These are phyloP conservation scores for Metaphire vulgaris DNA, from an alignment of 1,140 invertebrate species.

Conservation along the genomic window DNA sequence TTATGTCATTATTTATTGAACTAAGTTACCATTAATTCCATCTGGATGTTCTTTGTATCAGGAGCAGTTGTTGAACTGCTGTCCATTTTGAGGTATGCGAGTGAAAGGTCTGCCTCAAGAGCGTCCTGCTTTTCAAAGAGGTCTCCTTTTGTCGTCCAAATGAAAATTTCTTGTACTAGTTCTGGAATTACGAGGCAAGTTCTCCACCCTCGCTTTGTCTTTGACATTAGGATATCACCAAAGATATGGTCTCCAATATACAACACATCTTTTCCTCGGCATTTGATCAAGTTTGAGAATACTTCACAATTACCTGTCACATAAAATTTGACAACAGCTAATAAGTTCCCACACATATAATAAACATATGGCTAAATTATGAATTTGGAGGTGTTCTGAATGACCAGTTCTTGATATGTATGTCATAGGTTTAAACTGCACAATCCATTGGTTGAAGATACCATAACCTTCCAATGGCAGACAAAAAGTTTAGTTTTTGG, in stretches of 20 bases:
- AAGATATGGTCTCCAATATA: constrained; percentile 96
- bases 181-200: constrained; percentile 98
- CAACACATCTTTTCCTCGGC: constrained; percentile 93
- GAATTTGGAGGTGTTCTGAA: too few relatives aligned
- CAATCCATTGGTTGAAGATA: background rate
- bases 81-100: constrained; percentile 9
- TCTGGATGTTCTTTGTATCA: constrained; percentile 72
- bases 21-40: constrained; percentile 63
- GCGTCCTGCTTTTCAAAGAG: constrained; percentile 64
- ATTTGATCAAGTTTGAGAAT: constrained; percentile 90
- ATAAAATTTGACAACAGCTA: background rate
- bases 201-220: constrained; percentile 95
- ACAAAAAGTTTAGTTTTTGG: too few relatives aligned
- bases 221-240: constrained; percentile 96
- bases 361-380: background rate
- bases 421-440: too few relatives aligned
- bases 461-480: too few relatives aligned
- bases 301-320: constrained; percentile 83
- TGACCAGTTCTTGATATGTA: too few relatives aligned
- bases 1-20: too few relatives aligned
- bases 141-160: constrained; percentile 95
- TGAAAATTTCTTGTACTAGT: constrained; percentile 88
- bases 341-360: background rate
- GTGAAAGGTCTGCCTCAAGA: background rate
- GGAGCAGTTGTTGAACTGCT: constrained; percentile 1